Percentiles rank a stretch among this genome's conserved stretches.
These are phyloP conservation scores for Orbicella faveolata DNA, from an alignment of 64 coral and sea anemone species.

Conservation along the genomic window DNA sequence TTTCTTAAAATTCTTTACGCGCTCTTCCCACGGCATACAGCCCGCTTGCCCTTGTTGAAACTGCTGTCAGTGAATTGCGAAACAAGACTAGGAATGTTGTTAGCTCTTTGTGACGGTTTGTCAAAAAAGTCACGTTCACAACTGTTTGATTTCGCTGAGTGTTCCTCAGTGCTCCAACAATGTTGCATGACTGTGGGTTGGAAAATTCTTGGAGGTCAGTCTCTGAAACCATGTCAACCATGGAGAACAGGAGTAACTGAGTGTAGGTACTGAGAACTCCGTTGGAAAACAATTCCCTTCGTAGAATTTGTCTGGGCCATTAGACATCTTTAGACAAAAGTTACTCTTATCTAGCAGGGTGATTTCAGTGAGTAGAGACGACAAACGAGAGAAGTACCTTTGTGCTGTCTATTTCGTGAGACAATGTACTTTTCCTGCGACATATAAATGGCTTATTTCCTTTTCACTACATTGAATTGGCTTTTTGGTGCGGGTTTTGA, in stretches of 20 bases:
- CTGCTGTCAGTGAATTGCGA: constrained; percentile 10
- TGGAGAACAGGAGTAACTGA: no score
- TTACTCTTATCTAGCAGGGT: no score
- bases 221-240: no score
- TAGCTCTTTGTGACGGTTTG: background rate
- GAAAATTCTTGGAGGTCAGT: no score
- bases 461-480: background rate
- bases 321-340: no score
- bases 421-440: background rate
- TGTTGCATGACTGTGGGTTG: no score
- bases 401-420: no score
- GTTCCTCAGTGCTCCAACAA: no score
- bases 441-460: background rate
- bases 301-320: no score
- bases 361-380: background rate
- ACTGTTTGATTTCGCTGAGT: background rate
- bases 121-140: background rate
- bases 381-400: background rate
- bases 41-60: background rate
- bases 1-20: constrained; percentile 29
- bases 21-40: background rate
- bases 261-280: no score
- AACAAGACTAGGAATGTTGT: background rate
- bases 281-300: no score
- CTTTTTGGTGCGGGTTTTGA: background rate